Percentiles rank a stretch among this genome's conserved stretches.
Conservation (phyloP, 2,113 vertebrate genomes). For the Daboia siamensis region DNA sequence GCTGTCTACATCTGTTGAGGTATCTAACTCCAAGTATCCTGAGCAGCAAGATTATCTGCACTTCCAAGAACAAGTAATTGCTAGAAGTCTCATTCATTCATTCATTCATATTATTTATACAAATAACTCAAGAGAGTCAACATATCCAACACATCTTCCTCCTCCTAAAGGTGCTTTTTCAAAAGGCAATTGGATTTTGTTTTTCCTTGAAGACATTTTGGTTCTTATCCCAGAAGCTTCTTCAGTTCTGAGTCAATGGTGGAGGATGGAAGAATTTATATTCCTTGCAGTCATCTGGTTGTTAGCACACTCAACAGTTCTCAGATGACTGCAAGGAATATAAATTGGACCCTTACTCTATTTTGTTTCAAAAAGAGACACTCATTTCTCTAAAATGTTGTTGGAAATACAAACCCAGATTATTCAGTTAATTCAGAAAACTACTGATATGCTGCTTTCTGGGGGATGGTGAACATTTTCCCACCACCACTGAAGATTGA, state of each 20-base stretch:
- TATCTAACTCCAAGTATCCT: neutral
- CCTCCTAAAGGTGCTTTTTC: neutral
- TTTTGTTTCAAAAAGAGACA: neutral
- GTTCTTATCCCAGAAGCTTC: neutral
- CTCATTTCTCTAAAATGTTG: neutral
- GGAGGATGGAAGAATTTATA: neutral
- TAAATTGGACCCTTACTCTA: neutral
- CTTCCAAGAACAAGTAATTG: neutral
- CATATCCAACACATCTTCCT: neutral
- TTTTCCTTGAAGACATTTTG: neutral
- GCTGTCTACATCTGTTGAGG: neutral
- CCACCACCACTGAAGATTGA: neutral
- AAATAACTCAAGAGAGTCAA: neutral
- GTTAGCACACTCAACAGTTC: neutral
- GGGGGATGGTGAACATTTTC: neutral
- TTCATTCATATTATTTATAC: neutral
- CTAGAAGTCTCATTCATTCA: neutral
- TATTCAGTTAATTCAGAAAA: neutral
- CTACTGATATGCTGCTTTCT: neutral
- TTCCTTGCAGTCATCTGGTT: neutral
- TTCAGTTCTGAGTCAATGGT: neutral
- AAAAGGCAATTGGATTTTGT: neutral
- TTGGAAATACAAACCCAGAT: neutral
- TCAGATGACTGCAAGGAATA: neutral
- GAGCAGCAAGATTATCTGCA: neutral